Percentiles rank a stretch among this genome's conserved stretches.
Conservation (phyloP, 2,797 vertebrate species). For the Peromyscus aztecus region DNA sequence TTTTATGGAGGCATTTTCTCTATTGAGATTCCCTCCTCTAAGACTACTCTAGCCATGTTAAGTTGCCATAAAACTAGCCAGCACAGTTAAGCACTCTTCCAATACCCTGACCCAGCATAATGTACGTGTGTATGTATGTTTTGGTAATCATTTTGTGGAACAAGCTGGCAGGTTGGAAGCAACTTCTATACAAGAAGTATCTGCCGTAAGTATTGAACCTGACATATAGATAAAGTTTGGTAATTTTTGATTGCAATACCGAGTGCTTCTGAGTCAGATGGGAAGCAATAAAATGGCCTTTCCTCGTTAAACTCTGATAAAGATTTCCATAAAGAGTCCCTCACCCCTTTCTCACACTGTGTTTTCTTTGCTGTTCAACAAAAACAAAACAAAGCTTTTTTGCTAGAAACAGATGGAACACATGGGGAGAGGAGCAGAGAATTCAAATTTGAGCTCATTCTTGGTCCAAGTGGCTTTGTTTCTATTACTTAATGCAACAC, state of each 20-base stretch:
- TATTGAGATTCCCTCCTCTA: neutral
- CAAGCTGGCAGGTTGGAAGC: neutral
- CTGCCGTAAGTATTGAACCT: neutral
- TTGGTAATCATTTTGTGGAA: neutral
- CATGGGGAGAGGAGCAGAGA: neutral
- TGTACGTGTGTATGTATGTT: neutral
- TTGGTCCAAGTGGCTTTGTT: neutral
- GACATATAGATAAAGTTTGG: neutral
- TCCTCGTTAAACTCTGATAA: neutral
- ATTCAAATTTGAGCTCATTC: neutral
- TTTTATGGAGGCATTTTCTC: neutral
- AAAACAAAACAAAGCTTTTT: neutral
- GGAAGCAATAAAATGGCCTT: neutral
- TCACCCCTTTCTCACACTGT: neutral
- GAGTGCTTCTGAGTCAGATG: neutral
- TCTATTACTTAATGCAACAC: neutral
- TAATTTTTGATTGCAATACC: neutral
- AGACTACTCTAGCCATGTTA: neutral
- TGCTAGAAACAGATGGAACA: neutral
- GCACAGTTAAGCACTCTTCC: neutral
- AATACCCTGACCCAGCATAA: neutral
- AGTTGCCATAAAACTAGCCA: neutral
- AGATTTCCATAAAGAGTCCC: neutral
- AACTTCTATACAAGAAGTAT: neutral
- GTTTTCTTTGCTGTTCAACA: neutral